Evolutionary conservation across 2,888 invertebrate genomes (phyloP).

Genomic region (Oeneis ivallda): DNA sequence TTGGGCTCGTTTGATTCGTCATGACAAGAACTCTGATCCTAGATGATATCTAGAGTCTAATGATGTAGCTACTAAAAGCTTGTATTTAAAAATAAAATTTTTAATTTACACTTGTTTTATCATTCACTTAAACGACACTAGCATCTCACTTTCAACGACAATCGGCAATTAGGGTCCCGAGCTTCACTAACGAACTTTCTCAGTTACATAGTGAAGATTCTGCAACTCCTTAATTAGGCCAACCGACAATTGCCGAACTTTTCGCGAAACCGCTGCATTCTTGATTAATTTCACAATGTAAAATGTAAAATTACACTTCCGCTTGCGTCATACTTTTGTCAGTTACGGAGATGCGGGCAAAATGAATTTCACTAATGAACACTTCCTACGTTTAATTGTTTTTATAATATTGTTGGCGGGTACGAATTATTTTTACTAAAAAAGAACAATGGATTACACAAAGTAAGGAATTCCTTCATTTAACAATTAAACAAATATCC

Average conservation of each 20-base stretch:
- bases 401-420: no score
- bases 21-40: no score
- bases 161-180: constrained; percentile 64
- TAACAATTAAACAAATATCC: no score
- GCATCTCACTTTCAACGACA: constrained; percentile 60
- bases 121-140: constrained; percentile 19
- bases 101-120: no score
- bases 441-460: no score
- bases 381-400: no score
- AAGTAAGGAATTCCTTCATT: no score
- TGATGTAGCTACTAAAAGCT: no score
- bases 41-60: no score
- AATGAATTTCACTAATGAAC: background rate
- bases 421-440: no score
- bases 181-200: constrained; percentile 71
- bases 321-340: constrained; percentile 9
- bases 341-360: background rate
- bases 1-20: no score
- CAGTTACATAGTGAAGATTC: constrained; percentile 69
- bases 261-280: constrained; percentile 39
- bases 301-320: constrained; percentile 7
- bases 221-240: constrained; percentile 69
- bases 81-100: no score
- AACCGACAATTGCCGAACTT: constrained; percentile 56
- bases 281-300: constrained; percentile 9